These are phyloP conservation scores for Trachelus troglodyta DNA, from an alignment of 2,888 invertebrate species.

Conservation along the genomic window DNA sequence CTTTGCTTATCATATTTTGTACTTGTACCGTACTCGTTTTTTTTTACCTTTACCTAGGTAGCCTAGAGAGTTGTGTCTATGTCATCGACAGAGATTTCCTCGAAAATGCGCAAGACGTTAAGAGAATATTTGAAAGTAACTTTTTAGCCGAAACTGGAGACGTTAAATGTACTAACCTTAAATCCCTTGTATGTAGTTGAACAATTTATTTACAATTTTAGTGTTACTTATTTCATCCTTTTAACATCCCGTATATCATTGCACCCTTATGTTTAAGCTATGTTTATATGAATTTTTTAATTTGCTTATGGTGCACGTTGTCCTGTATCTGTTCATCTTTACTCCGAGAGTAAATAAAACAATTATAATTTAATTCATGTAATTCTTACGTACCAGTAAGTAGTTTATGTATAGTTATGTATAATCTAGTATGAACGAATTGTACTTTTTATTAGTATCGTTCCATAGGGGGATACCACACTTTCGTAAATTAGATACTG, in stretches of 20 bases:
- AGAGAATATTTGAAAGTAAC: too few species aligned
- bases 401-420: background rate
- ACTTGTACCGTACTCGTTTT: background rate
- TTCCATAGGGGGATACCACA: background rate
- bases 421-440: background rate
- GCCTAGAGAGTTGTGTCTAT: background rate
- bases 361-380: background rate
- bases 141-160: too few species aligned
- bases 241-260: background rate
- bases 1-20: background rate
- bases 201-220: too few species aligned
- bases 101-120: too few species aligned
- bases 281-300: background rate
- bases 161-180: too few species aligned
- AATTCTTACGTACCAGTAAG: background rate
- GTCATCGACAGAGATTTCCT: background rate
- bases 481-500: background rate
- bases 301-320: background rate
- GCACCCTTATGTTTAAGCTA: background rate
- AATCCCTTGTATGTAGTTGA: too few species aligned
- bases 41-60: background rate
- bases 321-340: background rate
- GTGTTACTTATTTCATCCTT: too few species aligned
- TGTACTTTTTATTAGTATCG: background rate
- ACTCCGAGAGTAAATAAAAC: background rate